Conservation (phyloP, 2,888 invertebrate genomes). For the Hydrotaea cyrtoneurina region DNA sequence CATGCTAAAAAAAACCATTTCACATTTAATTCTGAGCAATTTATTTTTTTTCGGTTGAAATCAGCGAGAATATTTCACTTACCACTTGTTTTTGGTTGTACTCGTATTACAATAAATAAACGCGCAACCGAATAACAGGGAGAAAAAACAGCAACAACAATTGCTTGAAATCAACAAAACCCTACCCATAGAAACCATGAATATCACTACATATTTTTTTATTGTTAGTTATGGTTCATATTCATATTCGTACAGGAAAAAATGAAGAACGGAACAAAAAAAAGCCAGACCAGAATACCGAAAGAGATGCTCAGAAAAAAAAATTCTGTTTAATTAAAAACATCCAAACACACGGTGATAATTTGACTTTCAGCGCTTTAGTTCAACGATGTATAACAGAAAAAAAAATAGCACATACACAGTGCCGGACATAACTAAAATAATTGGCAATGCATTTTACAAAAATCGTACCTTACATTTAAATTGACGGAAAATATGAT, state of each 20-base stretch:
- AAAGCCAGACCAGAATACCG: background rate
- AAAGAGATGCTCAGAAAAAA: constrained; percentile 21
- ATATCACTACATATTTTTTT: constrained; percentile 29
- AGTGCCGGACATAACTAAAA: no score
- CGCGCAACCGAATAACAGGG: background rate
- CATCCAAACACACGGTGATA: constrained; percentile 62
- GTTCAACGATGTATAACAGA: constrained; percentile 62
- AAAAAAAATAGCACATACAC: constrained; percentile 25
- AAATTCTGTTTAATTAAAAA: constrained; percentile 64
- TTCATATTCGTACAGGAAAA: constrained; percentile 12
- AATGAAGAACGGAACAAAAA: constrained; percentile 17
- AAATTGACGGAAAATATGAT: no score
- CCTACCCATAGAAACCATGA: background rate
- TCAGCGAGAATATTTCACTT: background rate
- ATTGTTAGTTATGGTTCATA: constrained; percentile 40
- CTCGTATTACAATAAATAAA: background rate
- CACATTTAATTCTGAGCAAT: background rate
- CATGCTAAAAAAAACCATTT: no score
- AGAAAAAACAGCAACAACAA: background rate
- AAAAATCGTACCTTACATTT: no score
- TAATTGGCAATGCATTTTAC: no score
- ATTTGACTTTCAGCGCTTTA: constrained; percentile 67
- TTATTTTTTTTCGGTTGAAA: background rate
- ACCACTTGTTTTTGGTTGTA: background rate
- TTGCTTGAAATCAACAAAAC: background rate